Conservation (phyloP, 2,113 vertebrate genomes). For the Amphiprion percula region DNA sequence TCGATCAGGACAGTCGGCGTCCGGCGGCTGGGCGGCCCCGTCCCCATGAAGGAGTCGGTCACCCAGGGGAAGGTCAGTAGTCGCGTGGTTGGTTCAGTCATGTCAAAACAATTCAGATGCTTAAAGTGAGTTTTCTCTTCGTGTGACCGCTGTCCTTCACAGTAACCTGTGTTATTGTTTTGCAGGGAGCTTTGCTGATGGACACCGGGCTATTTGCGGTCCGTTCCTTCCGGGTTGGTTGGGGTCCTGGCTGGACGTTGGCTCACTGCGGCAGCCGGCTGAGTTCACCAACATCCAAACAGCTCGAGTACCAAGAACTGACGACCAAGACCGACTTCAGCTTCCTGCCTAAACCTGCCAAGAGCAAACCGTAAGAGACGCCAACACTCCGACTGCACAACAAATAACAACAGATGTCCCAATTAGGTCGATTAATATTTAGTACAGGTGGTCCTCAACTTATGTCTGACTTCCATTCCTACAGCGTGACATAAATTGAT, state of each 20-base stretch:
- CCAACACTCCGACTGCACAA: neutral
- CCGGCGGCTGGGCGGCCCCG: slow-evolving; percentile 86
- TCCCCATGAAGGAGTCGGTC: slow-evolving; percentile 88
- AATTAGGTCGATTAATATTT: too few species aligned
- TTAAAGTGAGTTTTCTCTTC: too few species aligned
- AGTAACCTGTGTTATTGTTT: neutral
- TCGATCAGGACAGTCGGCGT: slow-evolving; percentile 87
- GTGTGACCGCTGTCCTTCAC: too few species aligned
- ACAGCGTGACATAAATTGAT: too few species aligned
- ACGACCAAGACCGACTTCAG: slow-evolving; percentile 72
- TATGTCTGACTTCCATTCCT: too few species aligned
- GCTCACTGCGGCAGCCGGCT: slow-evolving; percentile 87
- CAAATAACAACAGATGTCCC: too few species aligned
- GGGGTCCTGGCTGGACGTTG: slow-evolving; percentile 93
- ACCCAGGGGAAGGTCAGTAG: slow-evolving; percentile 83
- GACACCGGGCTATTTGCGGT: slow-evolving; percentile 92
- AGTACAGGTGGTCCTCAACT: too few species aligned
- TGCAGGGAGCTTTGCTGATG: slow-evolving; percentile 88
- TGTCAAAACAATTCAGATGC: too few species aligned
- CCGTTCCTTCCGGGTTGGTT: slow-evolving; percentile 93
- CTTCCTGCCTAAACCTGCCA: slow-evolving; percentile 85
- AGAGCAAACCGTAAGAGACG: slow-evolving; percentile 88
- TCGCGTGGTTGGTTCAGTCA: neutral
- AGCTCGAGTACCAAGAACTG: slow-evolving; percentile 36
- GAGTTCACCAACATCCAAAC: slow-evolving; percentile 22